These are phyloP conservation scores for Coregonus sp. DNA, from an alignment of 2,797 vertebrate genomes.

Conservation along the genomic window DNA sequence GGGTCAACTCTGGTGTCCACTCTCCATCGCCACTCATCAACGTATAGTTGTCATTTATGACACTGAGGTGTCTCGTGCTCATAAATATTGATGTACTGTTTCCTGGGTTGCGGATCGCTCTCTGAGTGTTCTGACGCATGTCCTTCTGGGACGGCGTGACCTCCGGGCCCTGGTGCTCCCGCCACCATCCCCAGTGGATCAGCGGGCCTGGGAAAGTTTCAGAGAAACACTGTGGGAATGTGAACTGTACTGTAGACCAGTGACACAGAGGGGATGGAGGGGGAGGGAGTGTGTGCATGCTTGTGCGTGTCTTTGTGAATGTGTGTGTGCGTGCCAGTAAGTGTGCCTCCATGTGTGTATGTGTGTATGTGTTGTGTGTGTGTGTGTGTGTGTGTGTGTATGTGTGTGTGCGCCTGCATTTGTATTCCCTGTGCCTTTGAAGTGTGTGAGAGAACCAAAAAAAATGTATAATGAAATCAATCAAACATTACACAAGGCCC, in stretches of 20 bases:
- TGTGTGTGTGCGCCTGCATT: slow-evolving; percentile 1
- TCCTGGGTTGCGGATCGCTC: slow-evolving; percentile 44
- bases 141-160: slow-evolving; percentile 45
- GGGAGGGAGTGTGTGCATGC: slow-evolving; percentile 23
- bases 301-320: slow-evolving; percentile 24
- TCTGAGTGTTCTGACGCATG: slow-evolving; percentile 6
- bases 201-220: slow-evolving; percentile 77
- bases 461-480: neutral
- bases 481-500: neutral
- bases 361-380: slow-evolving; percentile 10
- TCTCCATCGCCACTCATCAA: slow-evolving; percentile 13
- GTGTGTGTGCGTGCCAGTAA: slow-evolving; percentile 18
- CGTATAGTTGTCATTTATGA: slow-evolving; percentile 32
- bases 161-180: slow-evolving; percentile 46
- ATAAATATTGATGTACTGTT: slow-evolving; percentile 53
- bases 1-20: slow-evolving; percentile 12
- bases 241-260: slow-evolving; percentile 61
- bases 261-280: slow-evolving; percentile 41
- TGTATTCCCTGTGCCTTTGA: neutral
- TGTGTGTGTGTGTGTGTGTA: slow-evolving; percentile 27
- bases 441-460: neutral
- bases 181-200: slow-evolving; percentile 65
- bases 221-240: slow-evolving; percentile 74
- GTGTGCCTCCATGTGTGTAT: slow-evolving; percentile 12
- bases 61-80: slow-evolving; percentile 42